These are phyloP conservation scores for Cydia strobilella DNA, from an alignment of 1,140 invertebrate species.

Conservation along the genomic window DNA sequence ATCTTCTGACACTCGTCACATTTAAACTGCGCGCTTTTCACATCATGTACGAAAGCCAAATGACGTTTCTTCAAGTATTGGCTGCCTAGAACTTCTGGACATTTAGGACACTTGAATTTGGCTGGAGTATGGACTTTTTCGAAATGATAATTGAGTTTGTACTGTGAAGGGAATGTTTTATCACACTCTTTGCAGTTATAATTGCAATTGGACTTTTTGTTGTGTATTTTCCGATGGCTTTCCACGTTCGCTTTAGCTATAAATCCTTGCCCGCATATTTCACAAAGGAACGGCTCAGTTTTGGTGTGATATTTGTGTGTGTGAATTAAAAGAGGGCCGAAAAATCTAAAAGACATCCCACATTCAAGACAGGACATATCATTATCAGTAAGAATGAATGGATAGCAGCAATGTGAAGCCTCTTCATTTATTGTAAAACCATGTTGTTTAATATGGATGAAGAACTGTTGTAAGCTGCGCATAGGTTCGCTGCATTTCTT, in stretches of 20 bases:
- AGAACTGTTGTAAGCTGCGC: slow-evolving; percentile 37
- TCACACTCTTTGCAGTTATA: slow-evolving; percentile 35
- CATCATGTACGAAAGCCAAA: slow-evolving; percentile 53
- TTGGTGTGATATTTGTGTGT: slow-evolving; percentile 41
- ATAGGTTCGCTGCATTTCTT: slow-evolving; percentile 38
- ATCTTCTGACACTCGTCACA: slow-evolving; percentile 51
- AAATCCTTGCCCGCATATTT: slow-evolving; percentile 46
- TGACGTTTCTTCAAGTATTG: slow-evolving; percentile 54
- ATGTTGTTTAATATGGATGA: slow-evolving; percentile 39
- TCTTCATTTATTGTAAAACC: slow-evolving; percentile 39
- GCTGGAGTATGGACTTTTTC: slow-evolving; percentile 27
- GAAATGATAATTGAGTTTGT: slow-evolving; percentile 28
- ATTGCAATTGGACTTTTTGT: slow-evolving; percentile 7
- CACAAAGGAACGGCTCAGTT: slow-evolving; percentile 39
- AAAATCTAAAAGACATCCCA: slow-evolving; percentile 39
- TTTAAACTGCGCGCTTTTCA: slow-evolving; percentile 49
- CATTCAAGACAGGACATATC: slow-evolving; percentile 43
- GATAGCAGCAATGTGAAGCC: slow-evolving; percentile 19
- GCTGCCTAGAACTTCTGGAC: slow-evolving; percentile 49
- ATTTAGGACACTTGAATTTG: slow-evolving; percentile 47
- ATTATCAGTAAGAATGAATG: slow-evolving; percentile 42
- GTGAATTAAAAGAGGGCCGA: slow-evolving; percentile 40
- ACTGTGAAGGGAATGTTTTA: slow-evolving; percentile 28
- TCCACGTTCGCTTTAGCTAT: slow-evolving; percentile 34
- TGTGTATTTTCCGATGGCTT: slow-evolving; percentile 41